A percentile compares a stretch with the other conserved stretches of the same genome.
Conservation (phyloP, 2,797 vertebrate genomes). For the Pangasius krempfi region DNA sequence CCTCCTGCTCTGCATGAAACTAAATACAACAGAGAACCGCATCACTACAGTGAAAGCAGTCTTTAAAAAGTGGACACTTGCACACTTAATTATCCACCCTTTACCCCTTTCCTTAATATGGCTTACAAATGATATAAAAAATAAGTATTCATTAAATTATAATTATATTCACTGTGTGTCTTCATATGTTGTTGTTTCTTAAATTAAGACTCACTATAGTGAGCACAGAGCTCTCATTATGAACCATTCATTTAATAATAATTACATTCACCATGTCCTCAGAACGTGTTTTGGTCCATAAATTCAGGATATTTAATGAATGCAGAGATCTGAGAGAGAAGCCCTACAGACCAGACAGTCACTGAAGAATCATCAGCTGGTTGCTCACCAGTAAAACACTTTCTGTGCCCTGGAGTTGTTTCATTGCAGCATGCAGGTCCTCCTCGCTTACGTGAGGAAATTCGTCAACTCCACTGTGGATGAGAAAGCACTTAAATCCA, state of each 20-base stretch:
- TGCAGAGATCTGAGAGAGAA: not conserved
- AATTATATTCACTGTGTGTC: not conserved
- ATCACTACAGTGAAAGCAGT: conserved; percentile 15
- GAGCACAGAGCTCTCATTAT: not conserved
- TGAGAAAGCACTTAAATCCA: conserved; percentile 86
- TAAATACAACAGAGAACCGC: conserved; percentile 51
- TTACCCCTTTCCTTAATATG: not conserved
- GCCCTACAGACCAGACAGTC: not conserved
- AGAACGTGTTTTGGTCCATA: conserved; percentile 7
- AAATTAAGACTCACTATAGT: not conserved
- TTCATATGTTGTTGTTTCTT: not conserved
- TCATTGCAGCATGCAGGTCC: conserved; percentile 79
- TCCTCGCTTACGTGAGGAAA: conserved; percentile 76
- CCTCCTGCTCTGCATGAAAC: conserved; percentile 81
- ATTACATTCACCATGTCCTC: not conserved
- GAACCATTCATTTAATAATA: not conserved
- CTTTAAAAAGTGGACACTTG: not conserved
- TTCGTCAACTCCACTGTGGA: conserved; percentile 82
- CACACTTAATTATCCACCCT: not conserved
- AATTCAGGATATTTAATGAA: not conserved
- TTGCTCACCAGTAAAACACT: conserved; percentile 80
- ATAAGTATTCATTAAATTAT: not conserved
- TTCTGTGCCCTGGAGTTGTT: conserved; percentile 77
- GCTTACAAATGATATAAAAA: not conserved
- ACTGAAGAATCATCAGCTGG: not conserved